Evolutionary conservation across 2,797 vertebrate genomes (phyloP).

Genomic region (Halcyon badia): DNA sequence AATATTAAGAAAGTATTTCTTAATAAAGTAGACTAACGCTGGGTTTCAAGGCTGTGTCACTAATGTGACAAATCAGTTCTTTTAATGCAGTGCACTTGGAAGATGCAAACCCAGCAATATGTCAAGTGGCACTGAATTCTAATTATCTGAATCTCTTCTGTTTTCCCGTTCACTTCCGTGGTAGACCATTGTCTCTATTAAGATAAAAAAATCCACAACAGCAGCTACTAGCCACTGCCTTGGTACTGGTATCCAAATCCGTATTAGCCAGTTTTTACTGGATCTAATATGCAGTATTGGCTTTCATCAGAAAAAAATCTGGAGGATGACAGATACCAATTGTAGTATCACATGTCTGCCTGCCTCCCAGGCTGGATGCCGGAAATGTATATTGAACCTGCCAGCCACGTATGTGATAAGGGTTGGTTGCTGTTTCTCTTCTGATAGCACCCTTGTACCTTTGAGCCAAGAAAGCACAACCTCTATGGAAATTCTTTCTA

Average conservation of each 20-base stretch:
- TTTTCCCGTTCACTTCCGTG: background rate
- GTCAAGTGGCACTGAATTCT: background rate
- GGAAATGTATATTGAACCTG: background rate
- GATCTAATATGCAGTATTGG: fast-evolving
- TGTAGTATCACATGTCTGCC: background rate
- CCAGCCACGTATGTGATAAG: fast-evolving
- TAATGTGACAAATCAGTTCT: background rate
- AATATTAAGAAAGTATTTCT: background rate
- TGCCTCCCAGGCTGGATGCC: background rate
- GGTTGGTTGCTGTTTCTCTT: background rate
- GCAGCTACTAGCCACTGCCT: background rate
- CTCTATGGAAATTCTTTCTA: background rate
- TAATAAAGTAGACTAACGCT: background rate
- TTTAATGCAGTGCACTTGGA: background rate
- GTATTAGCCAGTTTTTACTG: background rate
- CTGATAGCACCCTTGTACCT: background rate
- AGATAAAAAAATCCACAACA: background rate
- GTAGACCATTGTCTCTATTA: background rate
- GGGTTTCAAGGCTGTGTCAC: background rate
- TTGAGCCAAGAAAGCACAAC: background rate
- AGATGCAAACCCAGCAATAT: background rate
- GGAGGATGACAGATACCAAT: background rate
- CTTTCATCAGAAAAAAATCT: background rate
- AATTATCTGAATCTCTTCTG: background rate
- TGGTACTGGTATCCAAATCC: background rate